Base-by-base conservation (phyloP, 2,113 vertebrate species). In the Microcebus jonahi region DNA sequence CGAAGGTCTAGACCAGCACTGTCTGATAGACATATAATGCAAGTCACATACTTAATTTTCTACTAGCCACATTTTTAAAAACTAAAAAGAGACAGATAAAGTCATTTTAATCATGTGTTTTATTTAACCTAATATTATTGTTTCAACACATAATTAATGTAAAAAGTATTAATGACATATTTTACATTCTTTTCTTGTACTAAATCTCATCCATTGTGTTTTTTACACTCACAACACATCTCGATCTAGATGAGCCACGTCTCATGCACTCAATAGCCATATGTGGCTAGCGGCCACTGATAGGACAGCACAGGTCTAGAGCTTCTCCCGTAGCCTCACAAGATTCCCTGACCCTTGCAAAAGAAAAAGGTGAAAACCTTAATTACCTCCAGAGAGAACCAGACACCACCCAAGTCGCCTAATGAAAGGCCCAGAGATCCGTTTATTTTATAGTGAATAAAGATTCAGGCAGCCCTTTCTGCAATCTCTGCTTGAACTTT, bases 361-460 rank as follows among this genome's bases (percentile, higher is more conserved):
- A 88, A 80, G 29, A 75, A n/a, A 90, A 45, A 25, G 70, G 55
- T 50, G 25, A 23, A 68, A 48, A 83, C 71, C 57, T 70, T 34
- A 21, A 65, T 95, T 92, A 76, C 81, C 89, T 95, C 75, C 55
- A 65, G 31, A 76, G 55, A 96, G 94, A 80, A 34, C 61, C 34
- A 80, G 75, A 63, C 8, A 55, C 63, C 68, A 65, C 39, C 71
- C 93, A 57, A 70, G 89, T 67, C 0, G 0, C 94, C 90, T 76
- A n/a, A 45, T 13, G 13, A 76, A 50, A 87, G 65, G n/a, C 57
- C 71, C 63, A 75, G 80, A 45, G 80, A 67, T 23, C 10, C 9
- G 0, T 31, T 79, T 59, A 17, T 70, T 70, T 75, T 34, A 4
- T 75, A 59, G 75, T 18, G 13, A 80, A 29, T 91, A 45, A 68